Percentiles rank a stretch among this genome's conserved stretches.
Evolutionary conservation across 2,113 vertebrate species (phyloP).

Genomic region (Phaethornis superciliosus): DNA sequence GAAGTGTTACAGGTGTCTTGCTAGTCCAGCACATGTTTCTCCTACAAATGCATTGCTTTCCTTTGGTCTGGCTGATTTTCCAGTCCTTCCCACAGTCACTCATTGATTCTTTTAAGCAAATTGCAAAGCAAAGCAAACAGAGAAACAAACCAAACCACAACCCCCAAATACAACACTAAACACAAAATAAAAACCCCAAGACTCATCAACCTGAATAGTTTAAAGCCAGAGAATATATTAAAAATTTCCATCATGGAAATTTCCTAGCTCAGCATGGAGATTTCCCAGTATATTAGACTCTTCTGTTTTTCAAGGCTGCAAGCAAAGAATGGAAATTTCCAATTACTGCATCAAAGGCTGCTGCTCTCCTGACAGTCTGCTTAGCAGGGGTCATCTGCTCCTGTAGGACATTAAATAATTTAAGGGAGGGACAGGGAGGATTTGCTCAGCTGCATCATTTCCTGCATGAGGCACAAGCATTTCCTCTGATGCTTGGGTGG

Average conservation of each 20-base stretch:
- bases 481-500: constrained; percentile 36
- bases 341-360: constrained; percentile 81
- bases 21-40: constrained; percentile 18
- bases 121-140: constrained; percentile 57
- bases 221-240: constrained; percentile 74
- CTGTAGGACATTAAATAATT: constrained; percentile 78
- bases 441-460: constrained; percentile 20
- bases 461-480: neutral
- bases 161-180: neutral
- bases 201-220: constrained; percentile 70
- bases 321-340: constrained; percentile 87
- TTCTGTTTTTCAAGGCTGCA: constrained; percentile 76
- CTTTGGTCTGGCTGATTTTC: constrained; percentile 24
- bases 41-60: constrained; percentile 57
- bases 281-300: constrained; percentile 77
- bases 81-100: constrained; percentile 48
- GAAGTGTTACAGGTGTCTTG: constrained; percentile 38
- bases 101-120: constrained; percentile 65
- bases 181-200: constrained; percentile 32
- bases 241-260: constrained; percentile 83
- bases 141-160: constrained; percentile 4
- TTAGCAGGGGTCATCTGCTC: constrained; percentile 79
- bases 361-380: constrained; percentile 78
- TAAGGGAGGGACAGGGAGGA: constrained; percentile 70
- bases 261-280: constrained; percentile 77